phyloP scores from a whole-genome alignment of 2,888 invertebrate species.

The Athrips mouffetella region DNA sequence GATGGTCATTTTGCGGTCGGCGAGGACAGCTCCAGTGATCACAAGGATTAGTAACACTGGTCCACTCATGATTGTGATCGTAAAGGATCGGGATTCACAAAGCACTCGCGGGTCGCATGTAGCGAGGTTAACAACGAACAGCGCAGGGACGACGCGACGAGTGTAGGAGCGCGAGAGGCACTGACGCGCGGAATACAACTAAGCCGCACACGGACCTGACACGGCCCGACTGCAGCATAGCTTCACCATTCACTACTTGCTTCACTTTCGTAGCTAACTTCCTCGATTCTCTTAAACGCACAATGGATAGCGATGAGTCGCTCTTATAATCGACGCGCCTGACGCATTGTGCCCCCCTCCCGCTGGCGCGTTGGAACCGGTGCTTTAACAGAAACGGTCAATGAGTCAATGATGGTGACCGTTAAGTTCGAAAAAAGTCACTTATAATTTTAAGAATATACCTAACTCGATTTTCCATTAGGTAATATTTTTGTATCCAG shows the following conservation, averaged over 20 bases:
- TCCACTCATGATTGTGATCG: slow-evolving; percentile 55
- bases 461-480: background rate
- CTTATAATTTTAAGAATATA: background rate
- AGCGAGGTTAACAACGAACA: slow-evolving; percentile 40
- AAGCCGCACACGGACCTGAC: background rate
- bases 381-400: slow-evolving; percentile 45
- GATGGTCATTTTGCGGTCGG: slow-evolving; percentile 71
- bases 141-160: slow-evolving; percentile 50
- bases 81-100: slow-evolving; percentile 43
- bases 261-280: too few species aligned
- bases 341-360: slow-evolving; percentile 49
- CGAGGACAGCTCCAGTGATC: slow-evolving; percentile 46
- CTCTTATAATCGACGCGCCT: slow-evolving; percentile 16
- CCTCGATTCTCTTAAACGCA: too few species aligned
- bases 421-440: slow-evolving; percentile 50
- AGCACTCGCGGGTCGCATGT: slow-evolving; percentile 60
- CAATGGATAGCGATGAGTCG: background rate
- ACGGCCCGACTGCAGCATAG: background rate
- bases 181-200: slow-evolving; percentile 34
- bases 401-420: slow-evolving; percentile 55
- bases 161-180: slow-evolving; percentile 58
- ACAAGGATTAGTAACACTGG: slow-evolving; percentile 65
- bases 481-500: too few species aligned
- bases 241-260: background rate
- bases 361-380: slow-evolving; percentile 41